phyloP scores from a whole-genome alignment of 2,113 vertebrate genomes.

The Lichenostomus cassidix region DNA sequence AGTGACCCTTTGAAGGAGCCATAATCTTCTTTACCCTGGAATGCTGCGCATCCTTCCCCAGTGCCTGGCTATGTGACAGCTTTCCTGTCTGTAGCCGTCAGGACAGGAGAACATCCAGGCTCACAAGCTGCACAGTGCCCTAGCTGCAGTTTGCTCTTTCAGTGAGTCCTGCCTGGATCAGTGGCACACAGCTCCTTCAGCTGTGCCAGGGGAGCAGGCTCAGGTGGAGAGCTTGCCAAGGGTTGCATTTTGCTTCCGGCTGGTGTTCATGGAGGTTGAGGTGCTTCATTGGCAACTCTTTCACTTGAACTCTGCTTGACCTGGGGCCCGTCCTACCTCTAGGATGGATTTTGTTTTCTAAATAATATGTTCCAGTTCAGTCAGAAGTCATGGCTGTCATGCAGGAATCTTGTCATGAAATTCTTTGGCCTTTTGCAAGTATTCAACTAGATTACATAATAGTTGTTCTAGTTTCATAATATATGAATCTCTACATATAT shows the following conservation, averaged over 20 bases:
- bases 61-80: neutral
- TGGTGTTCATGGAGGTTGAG: neutral
- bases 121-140: rapidly evolving
- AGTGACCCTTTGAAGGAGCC: neutral
- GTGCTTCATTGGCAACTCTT: neutral
- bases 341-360: neutral
- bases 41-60: neutral
- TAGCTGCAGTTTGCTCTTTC: neutral
- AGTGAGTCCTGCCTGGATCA: neutral
- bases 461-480: neutral
- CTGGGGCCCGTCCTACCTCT: neutral
- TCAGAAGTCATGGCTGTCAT: neutral
- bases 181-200: rapidly evolving
- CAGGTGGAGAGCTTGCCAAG: neutral
- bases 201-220: rapidly evolving
- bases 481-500: neutral
- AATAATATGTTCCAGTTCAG: neutral
- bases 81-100: neutral
- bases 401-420: neutral
- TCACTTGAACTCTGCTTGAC: neutral
- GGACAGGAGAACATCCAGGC: neutral
- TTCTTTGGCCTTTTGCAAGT: neutral
- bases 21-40: neutral
- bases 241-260: neutral
- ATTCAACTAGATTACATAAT: neutral